A percentile compares a stretch with the other conserved stretches of the same genome.
Evolutionary conservation across 2,797 vertebrate species (phyloP).

Genomic region (Heteromormyrus szaboi): DNA sequence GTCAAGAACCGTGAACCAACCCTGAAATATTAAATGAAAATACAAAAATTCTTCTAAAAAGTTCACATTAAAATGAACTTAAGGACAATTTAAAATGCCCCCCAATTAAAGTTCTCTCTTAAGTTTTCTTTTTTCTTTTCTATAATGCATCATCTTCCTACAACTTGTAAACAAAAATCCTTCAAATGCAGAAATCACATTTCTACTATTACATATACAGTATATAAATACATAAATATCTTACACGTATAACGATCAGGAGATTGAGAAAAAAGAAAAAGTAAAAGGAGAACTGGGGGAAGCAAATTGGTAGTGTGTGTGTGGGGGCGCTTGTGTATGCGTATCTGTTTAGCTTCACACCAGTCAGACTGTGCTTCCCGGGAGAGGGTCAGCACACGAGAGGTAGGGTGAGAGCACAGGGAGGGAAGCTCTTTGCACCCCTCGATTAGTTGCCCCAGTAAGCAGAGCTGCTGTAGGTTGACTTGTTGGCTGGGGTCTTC

Average conservation of each 20-base stretch:
- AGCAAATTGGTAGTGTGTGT: constrained; percentile 16
- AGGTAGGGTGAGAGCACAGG: constrained; percentile 39
- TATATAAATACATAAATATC: constrained; percentile 99
- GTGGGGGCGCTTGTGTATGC: background rate
- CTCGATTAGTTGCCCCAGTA: constrained; percentile 90
- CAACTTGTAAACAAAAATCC: constrained; percentile 66
- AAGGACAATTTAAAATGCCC: constrained; percentile 34
- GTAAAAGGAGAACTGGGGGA: constrained; percentile 67
- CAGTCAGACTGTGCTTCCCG: constrained; percentile 40
- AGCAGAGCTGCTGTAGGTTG: constrained; percentile 81
- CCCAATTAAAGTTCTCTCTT: constrained; percentile 37
- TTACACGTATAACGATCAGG: constrained; percentile 83
- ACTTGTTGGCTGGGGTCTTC: constrained; percentile 92
- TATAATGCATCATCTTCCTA: constrained; percentile 53
- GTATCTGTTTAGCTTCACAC: constrained; percentile 42
- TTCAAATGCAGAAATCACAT: constrained; percentile 78
- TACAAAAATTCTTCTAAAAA: constrained; percentile 18
- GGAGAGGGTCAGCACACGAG: constrained; percentile 36
- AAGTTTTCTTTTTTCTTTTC: constrained; percentile 37
- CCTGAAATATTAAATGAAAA: constrained; percentile 16
- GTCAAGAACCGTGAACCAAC: constrained; percentile 27
- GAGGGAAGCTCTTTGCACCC: background rate
- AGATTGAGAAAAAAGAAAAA: constrained; percentile 64
- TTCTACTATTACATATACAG: constrained; percentile 87
- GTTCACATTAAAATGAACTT: constrained; percentile 29